Base-by-base conservation (phyloP, 2,113 vertebrate genomes). In the Nerophis ophidion region DNA sequence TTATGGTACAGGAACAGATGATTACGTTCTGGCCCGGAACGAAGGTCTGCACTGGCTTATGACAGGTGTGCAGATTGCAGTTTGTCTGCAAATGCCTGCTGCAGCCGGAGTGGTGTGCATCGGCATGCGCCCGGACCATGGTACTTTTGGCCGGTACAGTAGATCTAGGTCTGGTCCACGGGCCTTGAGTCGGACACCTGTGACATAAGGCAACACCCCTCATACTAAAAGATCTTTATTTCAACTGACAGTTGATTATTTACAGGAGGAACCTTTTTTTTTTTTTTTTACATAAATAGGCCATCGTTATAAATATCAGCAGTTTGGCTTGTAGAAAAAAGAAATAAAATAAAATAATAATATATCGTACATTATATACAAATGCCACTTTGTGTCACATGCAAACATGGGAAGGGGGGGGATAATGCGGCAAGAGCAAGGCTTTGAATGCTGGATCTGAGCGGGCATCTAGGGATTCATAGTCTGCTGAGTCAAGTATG, bases 361-460 rank as follows among this genome's bases (percentile, higher is more conserved):
- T 57, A 72, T 84, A 83, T 79, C 8, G 53, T 88, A 90, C 87
- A 90, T 40, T 82, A 87, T 89, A 51, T 87, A 90, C 87, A 87
- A 16, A 77, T 57, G 74, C 79, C 84, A 81, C 75, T 74, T 74
- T 61, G 61, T 62, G 68, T 64, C 65, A 60, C 78, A 70, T 70
- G 68, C 74, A 72, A 36, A 66, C 66, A 58, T 26, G 26, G 26
- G 63, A 57, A 9, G 57, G 53, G 17, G 15, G 55, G 6, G 58
- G 47, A 44, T 40, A 0, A 7, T 42, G 71, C 77, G 74, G 68
- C 72, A 52, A 48, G 56, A 68, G 48, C 51, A 50, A 61, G 61
- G 60, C n/a, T 16, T 61, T 0, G 36, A 60, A 48, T 70, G 68
- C 70, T 59, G 63, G 55, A 68, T 64, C 38, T 17, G 40, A 9